Base-by-base conservation (phyloP, 2,888 invertebrate species). In the Tortricodes alternella region DNA sequence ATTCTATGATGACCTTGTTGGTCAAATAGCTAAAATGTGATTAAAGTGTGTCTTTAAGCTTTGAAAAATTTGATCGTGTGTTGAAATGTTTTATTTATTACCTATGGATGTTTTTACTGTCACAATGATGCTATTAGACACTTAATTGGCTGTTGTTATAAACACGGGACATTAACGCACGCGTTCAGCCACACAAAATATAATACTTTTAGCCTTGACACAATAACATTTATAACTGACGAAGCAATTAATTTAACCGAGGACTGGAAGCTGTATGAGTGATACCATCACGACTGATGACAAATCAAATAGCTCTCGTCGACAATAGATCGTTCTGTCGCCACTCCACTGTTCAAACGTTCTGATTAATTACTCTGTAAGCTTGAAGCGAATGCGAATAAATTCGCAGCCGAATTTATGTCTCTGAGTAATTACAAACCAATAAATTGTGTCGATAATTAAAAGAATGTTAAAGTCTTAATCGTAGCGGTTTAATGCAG, bases 171-270 rank as follows among this genome's bases (percentile, higher is more conserved):
- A 72, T 64, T 61, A 51, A 50, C 60, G 62, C 73, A 38, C 35
- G 57, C 16, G 56, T 32, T 43, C 58, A 34, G 52, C 41, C 49
- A 51, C 73, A 79, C 77, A 72, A 76, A 76, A 76, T n/a, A n/a
- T n/a, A n/a, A n/a, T 71, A 73, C 59, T 63, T 64, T 60, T 65
- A 78, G 66, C 89, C 89, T 88, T 89, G 89, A 80, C 89, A 87
- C 75, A 77, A 84, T 85, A 89, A 85, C 83, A 87, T 88, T 88
- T 85, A 78, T 80, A 82, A 78, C 78, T 71, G 74, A 63, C 70
- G 64, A 60, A 74, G 77, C 83, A 84, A 85, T 88, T 88, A 85
- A 87, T 82, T 81, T 74, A 71, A 65, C 65, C 67, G 58, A 41
- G 75, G 69, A 56, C 66, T 76, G 70, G 80, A 81, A 80, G 83